phyloP scores from a whole-genome alignment of 2,888 invertebrate species.

The Blastobasis adustella region DNA sequence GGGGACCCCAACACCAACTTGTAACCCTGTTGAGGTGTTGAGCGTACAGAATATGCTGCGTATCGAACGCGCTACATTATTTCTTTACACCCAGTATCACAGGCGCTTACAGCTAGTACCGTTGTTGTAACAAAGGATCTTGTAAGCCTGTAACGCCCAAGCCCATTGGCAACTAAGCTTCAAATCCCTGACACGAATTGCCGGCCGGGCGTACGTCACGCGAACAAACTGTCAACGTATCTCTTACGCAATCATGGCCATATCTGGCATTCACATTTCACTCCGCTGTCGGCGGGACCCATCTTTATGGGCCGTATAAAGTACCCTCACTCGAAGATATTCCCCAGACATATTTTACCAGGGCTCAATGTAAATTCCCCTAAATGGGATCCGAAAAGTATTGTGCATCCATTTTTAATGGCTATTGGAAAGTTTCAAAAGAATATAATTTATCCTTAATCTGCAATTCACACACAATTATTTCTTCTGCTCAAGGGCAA shows the following conservation, averaged over 20 bases:
- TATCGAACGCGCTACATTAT: too few species aligned
- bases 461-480: too few species aligned
- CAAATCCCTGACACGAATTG: constrained; percentile 32
- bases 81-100: too few species aligned
- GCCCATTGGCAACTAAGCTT: constrained; percentile 1
- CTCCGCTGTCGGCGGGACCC: constrained; percentile 20
- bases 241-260: constrained; percentile 28
- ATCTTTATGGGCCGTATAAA: constrained; percentile 16
- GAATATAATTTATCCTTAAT: neutral
- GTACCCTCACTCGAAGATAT: constrained; percentile 2
- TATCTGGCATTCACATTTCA: constrained; percentile 23
- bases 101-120: too few species aligned
- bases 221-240: constrained; percentile 28
- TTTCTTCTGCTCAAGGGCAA: too few species aligned
- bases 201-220: constrained; percentile 23
- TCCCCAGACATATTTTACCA: constrained; percentile 1
- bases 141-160: neutral
- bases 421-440: too few species aligned
- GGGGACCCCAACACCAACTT: too few species aligned
- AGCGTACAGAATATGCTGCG: too few species aligned
- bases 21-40: too few species aligned
- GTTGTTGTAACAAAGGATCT: too few species aligned
- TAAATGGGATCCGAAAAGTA: constrained; percentile 4
- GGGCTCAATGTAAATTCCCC: constrained; percentile 1
- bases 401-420: neutral